These are phyloP conservation scores for Pterostichus niger DNA, from an alignment of 2,888 invertebrate species.

Conservation along the genomic window DNA sequence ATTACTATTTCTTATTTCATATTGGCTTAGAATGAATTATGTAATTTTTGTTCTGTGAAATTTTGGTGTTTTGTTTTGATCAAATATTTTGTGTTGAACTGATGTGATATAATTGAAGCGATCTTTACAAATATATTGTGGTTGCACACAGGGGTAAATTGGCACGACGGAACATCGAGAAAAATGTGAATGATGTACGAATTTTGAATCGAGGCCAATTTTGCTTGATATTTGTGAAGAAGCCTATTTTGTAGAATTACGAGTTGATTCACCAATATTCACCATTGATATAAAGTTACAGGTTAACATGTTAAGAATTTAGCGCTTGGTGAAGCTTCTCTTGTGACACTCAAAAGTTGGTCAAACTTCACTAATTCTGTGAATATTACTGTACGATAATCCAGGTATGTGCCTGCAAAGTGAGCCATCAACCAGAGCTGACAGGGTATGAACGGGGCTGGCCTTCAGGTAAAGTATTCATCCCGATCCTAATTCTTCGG, in stretches of 20 bases:
- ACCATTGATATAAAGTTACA: slow-evolving; percentile 64
- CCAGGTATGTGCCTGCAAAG: slow-evolving; percentile 75
- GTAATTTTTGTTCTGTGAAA: slow-evolving; percentile 17
- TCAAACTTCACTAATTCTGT: slow-evolving; percentile 73
- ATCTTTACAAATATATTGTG: slow-evolving; percentile 62
- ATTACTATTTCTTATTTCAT: slow-evolving; percentile 2
- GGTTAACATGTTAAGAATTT: slow-evolving; percentile 59
- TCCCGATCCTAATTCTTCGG: slow-evolving; percentile 72
- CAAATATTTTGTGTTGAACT: slow-evolving; percentile 61
- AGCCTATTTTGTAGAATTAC: slow-evolving; percentile 41
- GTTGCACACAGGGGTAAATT: slow-evolving; percentile 9
- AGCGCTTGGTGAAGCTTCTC: slow-evolving; percentile 65
- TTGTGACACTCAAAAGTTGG: slow-evolving; percentile 58
- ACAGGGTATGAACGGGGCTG: slow-evolving; percentile 74
- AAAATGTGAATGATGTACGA: background rate
- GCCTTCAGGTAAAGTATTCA: slow-evolving; percentile 76
- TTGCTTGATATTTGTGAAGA: slow-evolving; percentile 58
- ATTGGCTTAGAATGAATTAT: background rate
- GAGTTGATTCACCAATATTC: slow-evolving; percentile 67
- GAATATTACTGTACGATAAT: slow-evolving; percentile 76
- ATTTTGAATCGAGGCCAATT: slow-evolving; percentile 36
- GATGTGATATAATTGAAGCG: slow-evolving; percentile 27
- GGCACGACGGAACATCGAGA: background rate
- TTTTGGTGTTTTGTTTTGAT: slow-evolving; percentile 14
- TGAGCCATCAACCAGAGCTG: slow-evolving; percentile 72